Percentiles rank a stretch among this genome's conserved stretches.
These are phyloP conservation scores for Tethya wilhelma DNA, from an alignment of 37 sponge, comb jelly and placozoan genomes.

Conservation along the genomic window DNA sequence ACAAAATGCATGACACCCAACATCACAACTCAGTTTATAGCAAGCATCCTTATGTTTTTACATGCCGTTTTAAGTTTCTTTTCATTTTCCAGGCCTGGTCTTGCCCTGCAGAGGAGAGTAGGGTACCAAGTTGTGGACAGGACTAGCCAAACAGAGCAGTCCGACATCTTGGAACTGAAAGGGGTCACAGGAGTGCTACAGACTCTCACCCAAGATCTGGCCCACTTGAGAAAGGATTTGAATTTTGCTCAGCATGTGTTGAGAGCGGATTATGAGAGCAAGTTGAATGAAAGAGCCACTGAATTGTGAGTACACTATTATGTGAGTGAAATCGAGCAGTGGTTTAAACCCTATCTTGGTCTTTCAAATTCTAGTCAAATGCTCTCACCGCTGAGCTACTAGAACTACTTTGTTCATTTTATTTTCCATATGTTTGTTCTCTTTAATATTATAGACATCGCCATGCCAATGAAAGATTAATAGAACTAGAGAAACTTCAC, in stretches of 20 bases:
- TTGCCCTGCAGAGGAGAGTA: slow-evolving; percentile 5
- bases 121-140: slow-evolving; percentile 38
- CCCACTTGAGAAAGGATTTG: slow-evolving; percentile 57
- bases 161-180: slow-evolving; percentile 64
- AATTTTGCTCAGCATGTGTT: slow-evolving; percentile 54
- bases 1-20: no score
- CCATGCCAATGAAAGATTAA: slow-evolving; percentile 29
- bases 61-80: no score
- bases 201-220: slow-evolving; percentile 33
- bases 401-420: no score
- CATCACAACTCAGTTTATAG: no score
- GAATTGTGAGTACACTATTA: slow-evolving; percentile 79
- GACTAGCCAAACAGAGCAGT: slow-evolving; percentile 50
- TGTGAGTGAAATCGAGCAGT: no score
- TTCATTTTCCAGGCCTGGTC: neutral
- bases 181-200: neutral
- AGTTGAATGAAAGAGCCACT: slow-evolving; percentile 52
- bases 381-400: no score
- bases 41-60: no score
- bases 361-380: no score
- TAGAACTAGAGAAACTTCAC: slow-evolving; percentile 55
- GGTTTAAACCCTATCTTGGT: no score
- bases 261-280: slow-evolving; percentile 66
- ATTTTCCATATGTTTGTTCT: no score
- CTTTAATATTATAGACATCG: slow-evolving; percentile 46